Base-by-base conservation (phyloP, 2,113 vertebrate genomes). In the Hydrolagus affinis region DNA sequence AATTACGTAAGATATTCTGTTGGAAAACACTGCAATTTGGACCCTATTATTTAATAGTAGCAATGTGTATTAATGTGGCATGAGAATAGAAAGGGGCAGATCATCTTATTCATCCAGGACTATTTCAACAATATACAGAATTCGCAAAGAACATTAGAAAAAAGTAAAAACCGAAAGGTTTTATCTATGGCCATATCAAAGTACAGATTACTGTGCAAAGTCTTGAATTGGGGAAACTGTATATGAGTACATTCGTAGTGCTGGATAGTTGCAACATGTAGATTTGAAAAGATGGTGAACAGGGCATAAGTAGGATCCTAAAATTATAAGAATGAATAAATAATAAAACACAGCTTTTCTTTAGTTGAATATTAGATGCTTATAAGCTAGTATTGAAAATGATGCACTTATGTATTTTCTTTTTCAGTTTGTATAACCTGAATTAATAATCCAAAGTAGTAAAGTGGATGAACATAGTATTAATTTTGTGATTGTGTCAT, bases 21-120 rank as follows among this genome's bases (percentile, higher is more conserved):
- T 44, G 44, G 44, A 44, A 44, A 44, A 44, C 44, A 44, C 44
- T 44, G 44, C 44, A 44, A 44, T 44, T 44, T 44, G 44, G 44
- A 44, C 44, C 44, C 44, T 44, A 6, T 44, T 44, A 44, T 44
- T 44, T 44, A 44, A 44, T 44, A 3, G 44, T 44, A 44, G 44
- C 44, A 44, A 44, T 44, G 44, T 44, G 23, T 83, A 15, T 60
- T 32, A 83, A 66, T 83, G 44, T 68, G 62, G 62, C 66, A 66
- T 83, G 78, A 15, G 30, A 66, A 83, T 25, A 64, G 64, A 66
- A 66, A 30, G 60, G 78, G 66, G 21, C 28, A 83, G 62, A 66
- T 66, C 17, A 32, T 19, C 64, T 17, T 28, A 28, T 72, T 23
- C 30, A 72, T 15, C 23, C 1, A 23, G 30, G 70, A 28, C 23